phyloP scores from a whole-genome alignment of 2,113 vertebrate genomes.

The Mirza zaza region DNA sequence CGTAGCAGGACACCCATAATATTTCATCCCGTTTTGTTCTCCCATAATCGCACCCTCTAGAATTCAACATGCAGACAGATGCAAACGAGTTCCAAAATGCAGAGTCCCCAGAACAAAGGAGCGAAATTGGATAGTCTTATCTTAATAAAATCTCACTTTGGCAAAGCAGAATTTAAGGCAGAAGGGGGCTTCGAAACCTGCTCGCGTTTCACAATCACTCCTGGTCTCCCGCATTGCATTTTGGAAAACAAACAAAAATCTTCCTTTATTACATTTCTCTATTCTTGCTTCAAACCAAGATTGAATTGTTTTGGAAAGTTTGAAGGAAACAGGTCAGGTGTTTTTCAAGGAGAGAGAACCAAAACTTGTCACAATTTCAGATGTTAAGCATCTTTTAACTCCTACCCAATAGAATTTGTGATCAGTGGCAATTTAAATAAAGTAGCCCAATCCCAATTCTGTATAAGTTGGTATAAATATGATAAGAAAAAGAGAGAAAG shows the following conservation, averaged over 20 bases:
- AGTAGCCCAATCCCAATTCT: neutral
- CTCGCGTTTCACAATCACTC: neutral
- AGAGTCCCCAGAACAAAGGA: slow-evolving; percentile 17
- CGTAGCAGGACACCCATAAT: neutral
- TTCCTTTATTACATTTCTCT: neutral
- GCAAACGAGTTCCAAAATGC: neutral
- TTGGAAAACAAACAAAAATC: neutral
- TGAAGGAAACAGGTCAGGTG: neutral
- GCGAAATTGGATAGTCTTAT: slow-evolving; percentile 11
- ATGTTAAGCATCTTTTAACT: neutral
- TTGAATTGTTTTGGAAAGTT: neutral
- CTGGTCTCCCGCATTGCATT: neutral
- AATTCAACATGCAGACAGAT: neutral
- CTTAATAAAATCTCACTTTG: slow-evolving; percentile 47
- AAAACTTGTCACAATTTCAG: neutral
- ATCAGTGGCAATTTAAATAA: neutral
- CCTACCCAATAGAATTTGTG: neutral
- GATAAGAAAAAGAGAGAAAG: too few species aligned
- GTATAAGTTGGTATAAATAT: neutral
- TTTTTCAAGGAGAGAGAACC: neutral
- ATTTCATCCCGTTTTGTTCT: neutral
- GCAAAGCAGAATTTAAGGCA: neutral
- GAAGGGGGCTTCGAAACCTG: neutral
- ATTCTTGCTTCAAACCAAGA: neutral
- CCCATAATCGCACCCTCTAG: neutral